Percentiles rank a stretch among this genome's conserved stretches.
Evolutionary conservation across 2,113 vertebrate genomes (phyloP).

Genomic region (Turdus rufiventris): DNA sequence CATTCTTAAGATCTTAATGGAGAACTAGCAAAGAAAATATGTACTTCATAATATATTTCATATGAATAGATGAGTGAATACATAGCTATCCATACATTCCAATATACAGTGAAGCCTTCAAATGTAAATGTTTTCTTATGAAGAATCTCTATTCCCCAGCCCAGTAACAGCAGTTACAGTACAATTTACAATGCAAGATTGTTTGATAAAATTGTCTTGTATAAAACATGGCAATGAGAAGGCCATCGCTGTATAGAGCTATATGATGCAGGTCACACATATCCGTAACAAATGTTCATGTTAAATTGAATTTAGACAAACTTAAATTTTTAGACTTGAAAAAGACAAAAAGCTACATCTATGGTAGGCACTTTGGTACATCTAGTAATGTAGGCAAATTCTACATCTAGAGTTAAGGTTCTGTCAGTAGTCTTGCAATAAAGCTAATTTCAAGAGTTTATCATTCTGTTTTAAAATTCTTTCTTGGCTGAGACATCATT

Average conservation of each 20-base stretch:
- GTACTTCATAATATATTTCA: not conserved
- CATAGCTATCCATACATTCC: not conserved
- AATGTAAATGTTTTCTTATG: not conserved
- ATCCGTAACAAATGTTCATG: not conserved
- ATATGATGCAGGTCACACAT: not conserved
- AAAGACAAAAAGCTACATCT: not conserved
- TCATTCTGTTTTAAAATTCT: not conserved
- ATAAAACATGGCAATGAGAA: not conserved
- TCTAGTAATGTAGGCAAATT: constrained; percentile 42
- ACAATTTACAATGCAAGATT: not conserved
- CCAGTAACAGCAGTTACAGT: not conserved
- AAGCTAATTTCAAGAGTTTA: constrained; percentile 54
- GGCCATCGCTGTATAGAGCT: not conserved
- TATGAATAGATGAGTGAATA: not conserved
- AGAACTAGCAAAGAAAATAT: constrained; percentile 11
- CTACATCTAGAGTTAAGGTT: constrained; percentile 46
- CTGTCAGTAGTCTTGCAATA: constrained; percentile 29
- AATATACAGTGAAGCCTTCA: constrained; percentile 26
- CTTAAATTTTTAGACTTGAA: constrained; percentile 3
- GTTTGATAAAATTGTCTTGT: not conserved
- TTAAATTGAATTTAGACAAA: constrained; percentile 1
- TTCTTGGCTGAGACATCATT: constrained; percentile 36
- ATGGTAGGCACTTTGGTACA: constrained; percentile 71
- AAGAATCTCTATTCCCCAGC: not conserved
- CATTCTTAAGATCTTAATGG: not conserved